Percentiles rank a stretch among this genome's conserved stretches.
Conservation (phyloP, 2,888 invertebrate species). For the Bombylius discolor region DNA sequence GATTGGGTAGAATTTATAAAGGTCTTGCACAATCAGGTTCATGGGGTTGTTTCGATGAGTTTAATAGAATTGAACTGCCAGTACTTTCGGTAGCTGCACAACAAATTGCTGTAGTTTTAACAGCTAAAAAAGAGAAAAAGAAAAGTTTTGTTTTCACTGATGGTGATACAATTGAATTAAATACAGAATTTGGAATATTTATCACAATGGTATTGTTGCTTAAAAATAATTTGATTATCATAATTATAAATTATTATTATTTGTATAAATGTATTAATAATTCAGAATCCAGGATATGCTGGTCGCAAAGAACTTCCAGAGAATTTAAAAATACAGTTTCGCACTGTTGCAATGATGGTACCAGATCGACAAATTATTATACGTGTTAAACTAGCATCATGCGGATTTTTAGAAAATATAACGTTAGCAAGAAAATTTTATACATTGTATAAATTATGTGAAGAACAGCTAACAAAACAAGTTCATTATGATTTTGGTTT, state of each 20-base stretch:
- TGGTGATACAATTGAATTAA: conserved; percentile 84
- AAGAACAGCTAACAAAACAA: conserved; percentile 94
- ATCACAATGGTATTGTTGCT: conserved; percentile 70
- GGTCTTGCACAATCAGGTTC: conserved; percentile 90
- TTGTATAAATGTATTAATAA: conserved; percentile 3
- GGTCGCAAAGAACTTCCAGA: conserved; percentile 93
- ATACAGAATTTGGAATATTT: conserved; percentile 92
- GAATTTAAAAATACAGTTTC: conserved; percentile 93
- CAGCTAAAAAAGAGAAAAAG: conserved; percentile 86
- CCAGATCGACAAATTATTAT: conserved; percentile 96
- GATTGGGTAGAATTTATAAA: conserved; percentile 89
- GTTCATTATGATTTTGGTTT: conserved; percentile 96
- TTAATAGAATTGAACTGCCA: conserved; percentile 88
- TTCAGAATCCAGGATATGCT: conserved; percentile 91
- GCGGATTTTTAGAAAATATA: conserved; percentile 91
- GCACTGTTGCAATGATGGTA: conserved; percentile 98
- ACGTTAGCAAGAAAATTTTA: conserved; percentile 91
- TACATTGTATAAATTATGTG: conserved; percentile 90
- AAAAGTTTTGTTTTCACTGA: conserved; percentile 87
- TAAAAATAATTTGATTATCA: no score
- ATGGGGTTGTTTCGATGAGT: conserved; percentile 98
- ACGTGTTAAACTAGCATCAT: conserved; percentile 87
- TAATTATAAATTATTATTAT: neutral
- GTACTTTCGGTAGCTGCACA: conserved; percentile 92
- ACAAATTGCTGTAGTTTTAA: conserved; percentile 85